phyloP scores from a whole-genome alignment of 1,140 invertebrate species.

The Aphelinus certus region DNA sequence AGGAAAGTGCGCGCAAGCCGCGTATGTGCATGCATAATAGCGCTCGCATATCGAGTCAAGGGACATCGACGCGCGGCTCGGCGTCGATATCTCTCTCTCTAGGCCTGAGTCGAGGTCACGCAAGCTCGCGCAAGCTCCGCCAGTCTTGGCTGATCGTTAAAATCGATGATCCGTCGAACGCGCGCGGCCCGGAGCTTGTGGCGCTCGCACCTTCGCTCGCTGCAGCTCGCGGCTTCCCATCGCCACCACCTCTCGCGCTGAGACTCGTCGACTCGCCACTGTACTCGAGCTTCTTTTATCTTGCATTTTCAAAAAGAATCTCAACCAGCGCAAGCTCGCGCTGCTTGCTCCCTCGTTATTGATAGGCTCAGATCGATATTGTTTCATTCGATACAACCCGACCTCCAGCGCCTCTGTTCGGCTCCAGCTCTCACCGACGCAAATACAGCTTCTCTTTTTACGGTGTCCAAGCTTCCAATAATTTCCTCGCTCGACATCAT shows the following conservation, averaged over 20 bases:
- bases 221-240: too few relatives aligned
- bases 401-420: background rate
- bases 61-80: conserved; percentile 40
- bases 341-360: background rate
- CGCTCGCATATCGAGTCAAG: conserved; percentile 17
- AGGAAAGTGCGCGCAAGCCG: too few relatives aligned
- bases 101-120: conserved; percentile 27
- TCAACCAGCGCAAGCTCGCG: too few relatives aligned
- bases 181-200: too few relatives aligned
- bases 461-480: too few relatives aligned
- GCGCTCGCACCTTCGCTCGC: too few relatives aligned
- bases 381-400: background rate
- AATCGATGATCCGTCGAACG: background rate
- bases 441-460: too few relatives aligned
- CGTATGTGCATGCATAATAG: background rate
- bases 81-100: conserved; percentile 39
- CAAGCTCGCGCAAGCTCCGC: background rate
- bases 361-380: background rate
- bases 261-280: too few relatives aligned
- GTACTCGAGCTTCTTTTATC: background rate
- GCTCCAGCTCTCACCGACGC: too few relatives aligned
- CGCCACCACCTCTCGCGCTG: too few relatives aligned
- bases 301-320: background rate
- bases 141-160: background rate
- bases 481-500: too few relatives aligned